Evolutionary conservation across 2,888 invertebrate genomes (phyloP).

Genomic region (Rugalucina vietnamica): DNA sequence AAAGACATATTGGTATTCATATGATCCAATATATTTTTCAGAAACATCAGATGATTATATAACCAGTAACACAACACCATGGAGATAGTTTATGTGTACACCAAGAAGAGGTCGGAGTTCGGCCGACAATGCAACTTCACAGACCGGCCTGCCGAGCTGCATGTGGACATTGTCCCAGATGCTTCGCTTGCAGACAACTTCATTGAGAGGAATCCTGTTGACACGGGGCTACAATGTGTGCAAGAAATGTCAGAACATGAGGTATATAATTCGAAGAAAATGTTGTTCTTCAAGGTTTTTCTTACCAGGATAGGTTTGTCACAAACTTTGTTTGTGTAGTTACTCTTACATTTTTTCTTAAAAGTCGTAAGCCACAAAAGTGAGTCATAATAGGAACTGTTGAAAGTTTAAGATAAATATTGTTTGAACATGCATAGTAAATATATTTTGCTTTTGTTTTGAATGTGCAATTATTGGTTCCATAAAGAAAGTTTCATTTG

Average conservation of each 20-base stretch:
- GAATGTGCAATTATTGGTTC: too few relatives aligned
- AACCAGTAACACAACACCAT: conserved; percentile 64
- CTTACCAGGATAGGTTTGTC: not conserved
- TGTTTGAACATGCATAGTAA: too few relatives aligned
- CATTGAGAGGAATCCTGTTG: conserved; percentile 83
- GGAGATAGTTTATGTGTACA: conserved; percentile 84
- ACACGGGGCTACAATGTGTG: conserved; percentile 83
- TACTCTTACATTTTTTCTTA: too few relatives aligned
- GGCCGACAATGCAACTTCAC: conserved; percentile 84
- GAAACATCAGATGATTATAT: not conserved
- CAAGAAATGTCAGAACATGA: conserved; percentile 85
- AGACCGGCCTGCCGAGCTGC: conserved; percentile 84
- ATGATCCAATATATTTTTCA: not conserved
- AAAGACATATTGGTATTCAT: too few relatives aligned
- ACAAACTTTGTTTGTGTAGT: not conserved
- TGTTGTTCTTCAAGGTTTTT: not conserved
- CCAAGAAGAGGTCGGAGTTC: conserved; percentile 84
- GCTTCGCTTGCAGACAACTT: conserved; percentile 80
- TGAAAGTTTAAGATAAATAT: too few relatives aligned
- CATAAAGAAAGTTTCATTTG: too few relatives aligned
- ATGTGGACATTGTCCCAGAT: conserved; percentile 84
- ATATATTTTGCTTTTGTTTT: too few relatives aligned
- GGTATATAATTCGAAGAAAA: too few relatives aligned
- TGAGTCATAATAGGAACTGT: too few relatives aligned
- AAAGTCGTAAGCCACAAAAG: too few relatives aligned